Percentiles rank a stretch among this genome's conserved stretches.
Conservation (phyloP, 2,797 vertebrate species). For the Lerista edwardsae region DNA sequence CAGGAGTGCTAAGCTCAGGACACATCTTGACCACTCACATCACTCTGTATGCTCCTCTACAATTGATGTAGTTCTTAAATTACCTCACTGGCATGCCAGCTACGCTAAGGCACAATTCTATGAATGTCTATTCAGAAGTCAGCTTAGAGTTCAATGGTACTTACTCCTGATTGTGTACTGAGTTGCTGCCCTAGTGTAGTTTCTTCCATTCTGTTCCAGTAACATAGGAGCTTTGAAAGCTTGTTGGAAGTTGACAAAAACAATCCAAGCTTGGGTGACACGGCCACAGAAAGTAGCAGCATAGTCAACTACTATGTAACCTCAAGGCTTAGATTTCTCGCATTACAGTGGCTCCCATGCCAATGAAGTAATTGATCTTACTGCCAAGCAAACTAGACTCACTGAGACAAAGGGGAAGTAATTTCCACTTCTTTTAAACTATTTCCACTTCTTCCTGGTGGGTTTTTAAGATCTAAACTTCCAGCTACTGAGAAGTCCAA, state of each 20-base stretch:
- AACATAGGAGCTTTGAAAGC: background rate
- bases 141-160: too few species aligned
- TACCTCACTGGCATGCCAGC: background rate
- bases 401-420: background rate
- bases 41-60: background rate
- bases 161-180: too few species aligned
- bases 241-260: background rate
- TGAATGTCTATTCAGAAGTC: too few species aligned
- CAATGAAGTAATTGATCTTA: background rate
- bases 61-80: background rate
- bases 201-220: background rate
- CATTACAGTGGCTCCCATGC: background rate
- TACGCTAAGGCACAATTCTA: background rate
- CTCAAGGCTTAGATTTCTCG: background rate
- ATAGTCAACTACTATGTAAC: background rate
- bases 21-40: background rate
- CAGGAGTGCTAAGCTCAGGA: too few species aligned
- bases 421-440: background rate
- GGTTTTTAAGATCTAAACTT: background rate
- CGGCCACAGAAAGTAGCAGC: background rate
- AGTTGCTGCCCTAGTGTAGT: too few species aligned
- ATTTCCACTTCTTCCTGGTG: background rate
- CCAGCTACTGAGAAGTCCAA: background rate
- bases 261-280: background rate
- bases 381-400: background rate